Evolutionary conservation across 2,888 invertebrate genomes (phyloP).

Genomic region (Brenthis ino): DNA sequence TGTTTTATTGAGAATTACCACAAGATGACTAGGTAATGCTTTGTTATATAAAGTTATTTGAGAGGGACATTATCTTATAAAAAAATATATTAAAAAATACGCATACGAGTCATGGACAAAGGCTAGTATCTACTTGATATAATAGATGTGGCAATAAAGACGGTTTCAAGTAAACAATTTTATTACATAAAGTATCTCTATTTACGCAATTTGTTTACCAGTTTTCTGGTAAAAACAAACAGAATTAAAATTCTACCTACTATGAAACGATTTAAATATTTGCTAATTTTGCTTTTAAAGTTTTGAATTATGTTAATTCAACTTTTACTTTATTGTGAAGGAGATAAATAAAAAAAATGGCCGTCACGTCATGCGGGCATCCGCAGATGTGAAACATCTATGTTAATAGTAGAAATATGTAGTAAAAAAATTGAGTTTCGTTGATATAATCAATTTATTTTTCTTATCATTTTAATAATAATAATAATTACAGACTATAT

Average conservation of each 20-base stretch:
- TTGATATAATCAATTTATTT: no score
- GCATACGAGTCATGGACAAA: not conserved
- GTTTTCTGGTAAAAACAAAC: slow-evolving; percentile 27
- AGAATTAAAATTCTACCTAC: slow-evolving; percentile 16
- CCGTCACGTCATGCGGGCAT: no score
- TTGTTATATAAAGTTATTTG: not conserved
- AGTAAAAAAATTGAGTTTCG: no score
- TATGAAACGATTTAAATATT: slow-evolving; percentile 9
- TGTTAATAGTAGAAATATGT: no score
- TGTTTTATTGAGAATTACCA: not conserved
- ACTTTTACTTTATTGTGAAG: no score
- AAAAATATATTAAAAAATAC: not conserved
- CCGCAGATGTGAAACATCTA: no score
- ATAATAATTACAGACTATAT: no score
- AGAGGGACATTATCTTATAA: no score
- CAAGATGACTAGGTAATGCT: not conserved
- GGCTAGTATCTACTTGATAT: slow-evolving; percentile 28
- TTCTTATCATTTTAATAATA: no score
- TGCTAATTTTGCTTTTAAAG: not conserved
- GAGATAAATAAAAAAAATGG: no score
- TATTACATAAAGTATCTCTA: slow-evolving; percentile 45
- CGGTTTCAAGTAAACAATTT: slow-evolving; percentile 50
- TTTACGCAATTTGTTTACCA: slow-evolving; percentile 36
- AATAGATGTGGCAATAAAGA: slow-evolving; percentile 44
- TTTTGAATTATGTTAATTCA: no score